Percentiles rank a stretch among this genome's conserved stretches.
Evolutionary conservation across 2,888 invertebrate genomes (phyloP).

Genomic region (Torymus auratus): DNA sequence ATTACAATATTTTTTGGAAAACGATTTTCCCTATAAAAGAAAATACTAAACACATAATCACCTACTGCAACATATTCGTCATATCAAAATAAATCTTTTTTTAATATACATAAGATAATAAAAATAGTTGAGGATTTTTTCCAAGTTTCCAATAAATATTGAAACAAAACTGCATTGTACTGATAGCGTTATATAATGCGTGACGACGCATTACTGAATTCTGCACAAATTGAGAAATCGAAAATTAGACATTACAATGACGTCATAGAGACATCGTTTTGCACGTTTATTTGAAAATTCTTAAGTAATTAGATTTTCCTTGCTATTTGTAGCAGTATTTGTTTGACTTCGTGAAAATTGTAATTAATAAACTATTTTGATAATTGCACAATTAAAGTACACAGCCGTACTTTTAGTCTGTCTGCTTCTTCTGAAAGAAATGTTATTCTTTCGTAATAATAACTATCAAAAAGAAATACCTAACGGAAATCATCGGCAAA

Average conservation of each 20-base stretch:
- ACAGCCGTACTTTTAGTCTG: background rate
- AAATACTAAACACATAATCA: conserved; percentile 49
- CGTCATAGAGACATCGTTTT: conserved; percentile 31
- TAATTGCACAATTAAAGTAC: too few relatives aligned
- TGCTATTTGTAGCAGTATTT: too few relatives aligned
- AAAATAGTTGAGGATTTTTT: conserved; percentile 22
- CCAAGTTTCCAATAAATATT: conserved; percentile 27
- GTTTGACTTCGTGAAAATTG: too few relatives aligned
- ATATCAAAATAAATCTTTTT: conserved; percentile 54
- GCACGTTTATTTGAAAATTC: background rate
- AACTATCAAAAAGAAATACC: background rate
- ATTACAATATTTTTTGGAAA: conserved; percentile 27
- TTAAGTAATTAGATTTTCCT: too few relatives aligned
- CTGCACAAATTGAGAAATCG: conserved; percentile 43
- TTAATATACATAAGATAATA: conserved; percentile 3
- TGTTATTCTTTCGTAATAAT: background rate
- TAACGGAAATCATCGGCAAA: conserved; percentile 25
- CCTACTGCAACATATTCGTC: conserved; percentile 41
- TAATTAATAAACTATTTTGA: too few relatives aligned
- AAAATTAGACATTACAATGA: conserved; percentile 33
- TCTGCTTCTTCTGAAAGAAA: background rate
- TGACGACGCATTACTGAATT: conserved; percentile 8
- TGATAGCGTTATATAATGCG: conserved; percentile 16
- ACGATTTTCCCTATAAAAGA: conserved; percentile 31
- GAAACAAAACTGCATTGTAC: conserved; percentile 29